Conservation (phyloP, 1,140 invertebrate species). For the Uloborus diversus region DNA sequence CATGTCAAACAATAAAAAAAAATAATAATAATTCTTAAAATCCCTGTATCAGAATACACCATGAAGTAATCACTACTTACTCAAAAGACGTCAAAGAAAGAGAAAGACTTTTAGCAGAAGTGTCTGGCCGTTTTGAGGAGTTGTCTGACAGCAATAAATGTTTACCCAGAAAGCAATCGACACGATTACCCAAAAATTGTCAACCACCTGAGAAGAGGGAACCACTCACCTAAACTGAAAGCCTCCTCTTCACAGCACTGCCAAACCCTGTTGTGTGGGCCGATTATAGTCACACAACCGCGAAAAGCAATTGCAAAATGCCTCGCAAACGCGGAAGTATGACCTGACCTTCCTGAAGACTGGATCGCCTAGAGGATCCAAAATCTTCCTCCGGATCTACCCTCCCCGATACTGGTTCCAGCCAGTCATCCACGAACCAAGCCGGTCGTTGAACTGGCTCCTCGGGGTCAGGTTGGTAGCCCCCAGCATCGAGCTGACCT, state of each 20-base stretch:
- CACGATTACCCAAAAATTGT: not conserved
- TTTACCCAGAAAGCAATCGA: not conserved
- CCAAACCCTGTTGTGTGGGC: constrained; percentile 24
- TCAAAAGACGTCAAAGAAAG: too few relatives aligned
- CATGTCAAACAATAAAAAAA: too few relatives aligned
- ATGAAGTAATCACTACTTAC: too few relatives aligned
- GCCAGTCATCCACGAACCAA: constrained; percentile 21
- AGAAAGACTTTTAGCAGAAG: too few relatives aligned
- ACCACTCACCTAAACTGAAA: constrained; percentile 38
- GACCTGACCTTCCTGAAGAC: constrained; percentile 53
- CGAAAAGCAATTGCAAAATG: constrained; percentile 7
- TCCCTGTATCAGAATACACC: too few relatives aligned
- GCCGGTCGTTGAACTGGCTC: constrained; percentile 45
- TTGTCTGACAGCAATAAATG: too few relatives aligned
- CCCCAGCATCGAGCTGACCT: constrained; percentile 25
- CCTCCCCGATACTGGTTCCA: constrained; percentile 1
- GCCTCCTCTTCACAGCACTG: constrained; percentile 12
- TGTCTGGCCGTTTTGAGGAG: too few relatives aligned
- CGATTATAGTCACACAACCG: too few relatives aligned
- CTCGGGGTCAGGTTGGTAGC: constrained; percentile 20
- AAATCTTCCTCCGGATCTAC: not conserved
- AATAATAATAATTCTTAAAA: too few relatives aligned
- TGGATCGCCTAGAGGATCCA: constrained; percentile 30
- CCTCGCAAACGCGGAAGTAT: constrained; percentile 49
- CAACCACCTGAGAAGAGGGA: not conserved